Conservation (phyloP, 2,797 vertebrate genomes). For the Hydrophis major region DNA sequence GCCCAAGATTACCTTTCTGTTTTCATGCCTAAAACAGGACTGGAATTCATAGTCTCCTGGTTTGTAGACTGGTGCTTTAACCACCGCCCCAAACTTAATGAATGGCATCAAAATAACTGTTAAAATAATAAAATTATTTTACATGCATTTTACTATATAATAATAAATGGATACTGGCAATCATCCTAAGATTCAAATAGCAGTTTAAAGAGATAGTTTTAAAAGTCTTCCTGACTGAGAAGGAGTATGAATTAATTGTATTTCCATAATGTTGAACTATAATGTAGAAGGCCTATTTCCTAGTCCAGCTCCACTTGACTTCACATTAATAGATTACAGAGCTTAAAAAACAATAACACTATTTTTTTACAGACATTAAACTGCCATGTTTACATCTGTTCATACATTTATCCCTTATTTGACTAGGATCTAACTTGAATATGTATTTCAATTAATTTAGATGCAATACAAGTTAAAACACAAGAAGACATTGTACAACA, state of each 20-base stretch:
- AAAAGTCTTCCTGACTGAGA: not conserved
- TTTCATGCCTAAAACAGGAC: not conserved
- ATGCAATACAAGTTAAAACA: not conserved
- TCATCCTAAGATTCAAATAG: not conserved
- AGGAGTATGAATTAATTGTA: not conserved
- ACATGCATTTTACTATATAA: not conserved
- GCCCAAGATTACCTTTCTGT: not conserved
- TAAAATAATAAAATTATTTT: not conserved
- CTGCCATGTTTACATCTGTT: not conserved
- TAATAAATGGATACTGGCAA: not conserved
- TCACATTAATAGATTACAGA: not conserved
- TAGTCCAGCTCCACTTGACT: not conserved
- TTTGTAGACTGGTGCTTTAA: not conserved
- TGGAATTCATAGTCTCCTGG: not conserved
- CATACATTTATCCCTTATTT: not conserved
- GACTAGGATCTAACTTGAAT: not conserved
- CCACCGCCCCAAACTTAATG: not conserved
- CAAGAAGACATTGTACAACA: not conserved
- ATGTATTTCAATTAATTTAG: not conserved
- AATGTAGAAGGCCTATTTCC: not conserved
- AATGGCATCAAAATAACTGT: not conserved
- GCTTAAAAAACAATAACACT: not conserved
- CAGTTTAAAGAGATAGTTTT: not conserved
- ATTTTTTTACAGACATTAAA: not conserved
- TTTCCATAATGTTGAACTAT: not conserved